Evolutionary conservation across 1,140 invertebrate genomes (phyloP), one percentile per base, ranked within the genome.

Genomic region (Chironomus striatipennis): DNA sequence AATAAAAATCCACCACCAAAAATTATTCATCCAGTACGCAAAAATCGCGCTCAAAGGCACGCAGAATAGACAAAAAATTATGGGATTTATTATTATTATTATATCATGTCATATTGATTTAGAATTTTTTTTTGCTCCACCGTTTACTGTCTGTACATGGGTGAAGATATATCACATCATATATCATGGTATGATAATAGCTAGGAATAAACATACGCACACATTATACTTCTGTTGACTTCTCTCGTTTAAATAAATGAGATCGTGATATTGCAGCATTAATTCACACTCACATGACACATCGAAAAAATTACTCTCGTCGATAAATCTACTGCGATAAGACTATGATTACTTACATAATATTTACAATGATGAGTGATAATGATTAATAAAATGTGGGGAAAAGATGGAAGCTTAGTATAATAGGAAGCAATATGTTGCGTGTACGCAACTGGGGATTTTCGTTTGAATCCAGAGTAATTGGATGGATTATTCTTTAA

Each of bases 231-330:
- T 12, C 47, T 57, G n/a, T 57, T 57, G 47, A 57, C 47, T 57
- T 57, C n/a, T 57, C n/a, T 57, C 47, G 47, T 57, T 57, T 57
- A 57, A 57, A 57, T 57, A 57, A 57, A 57, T 57, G 47, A 57
- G 47, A 57, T 57, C 47, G 47, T 57, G 47, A 57, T 57, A 57
- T 57, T 57, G 47, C 47, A 57, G 47, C 47, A 57, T 57, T 57
- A 57, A 57, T 57, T 57, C 47, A 57, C 47, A 57, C 47, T n/a
- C 47, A 57, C 47, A 57, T 57, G 47, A 57, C 47, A 57, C 47
- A 57, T 15, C 47, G 8, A 57, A 57, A 57, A 34, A 34, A 57
- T 57, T 57, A 15, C n/a, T 12, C 47, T 57, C 43, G 2, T 57
- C 47, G 47, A 57, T 57, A n/a, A 57, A 57, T 57, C 47, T n/a